A percentile compares a stretch with the other conserved stretches of the same genome.
Evolutionary conservation across 2,888 invertebrate genomes (phyloP).

Genomic region (Graphium colonna): DNA sequence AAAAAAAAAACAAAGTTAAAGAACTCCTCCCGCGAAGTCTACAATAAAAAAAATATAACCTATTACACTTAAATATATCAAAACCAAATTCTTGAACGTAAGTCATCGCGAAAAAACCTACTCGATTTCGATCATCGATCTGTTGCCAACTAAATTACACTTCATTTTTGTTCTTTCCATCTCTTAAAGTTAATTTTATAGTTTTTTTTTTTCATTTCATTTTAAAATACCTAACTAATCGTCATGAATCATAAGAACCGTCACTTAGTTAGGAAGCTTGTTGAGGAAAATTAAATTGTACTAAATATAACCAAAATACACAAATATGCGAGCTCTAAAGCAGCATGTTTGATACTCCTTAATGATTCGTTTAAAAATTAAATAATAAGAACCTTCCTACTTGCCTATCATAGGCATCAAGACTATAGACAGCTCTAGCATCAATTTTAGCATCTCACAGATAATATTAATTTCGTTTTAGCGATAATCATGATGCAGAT

Average conservation of each 20-base stretch:
- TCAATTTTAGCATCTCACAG: neutral
- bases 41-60: conserved; percentile 7
- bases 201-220: conserved; percentile 4
- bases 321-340: neutral
- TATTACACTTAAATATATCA: neutral
- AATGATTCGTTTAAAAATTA: neutral
- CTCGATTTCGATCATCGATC: neutral
- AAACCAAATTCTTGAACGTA: neutral
- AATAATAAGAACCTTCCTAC: neutral
- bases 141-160: conserved; percentile 6
- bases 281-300: conserved; percentile 12
- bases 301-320: neutral
- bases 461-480: neutral
- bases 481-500: neutral
- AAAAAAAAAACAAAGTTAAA: conserved; percentile 14
- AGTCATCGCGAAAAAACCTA: neutral
- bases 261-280: conserved; percentile 6
- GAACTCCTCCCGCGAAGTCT: conserved; percentile 14
- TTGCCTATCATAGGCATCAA: too few relatives aligned
- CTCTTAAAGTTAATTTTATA: conserved; percentile 3
- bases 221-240: conserved; percentile 14
- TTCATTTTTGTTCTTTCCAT: conserved; percentile 15
- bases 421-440: neutral
- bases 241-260: conserved; percentile 17
- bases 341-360: neutral